phyloP scores from a whole-genome alignment of 2,113 vertebrate species.

The Entelurus aequoreus region DNA sequence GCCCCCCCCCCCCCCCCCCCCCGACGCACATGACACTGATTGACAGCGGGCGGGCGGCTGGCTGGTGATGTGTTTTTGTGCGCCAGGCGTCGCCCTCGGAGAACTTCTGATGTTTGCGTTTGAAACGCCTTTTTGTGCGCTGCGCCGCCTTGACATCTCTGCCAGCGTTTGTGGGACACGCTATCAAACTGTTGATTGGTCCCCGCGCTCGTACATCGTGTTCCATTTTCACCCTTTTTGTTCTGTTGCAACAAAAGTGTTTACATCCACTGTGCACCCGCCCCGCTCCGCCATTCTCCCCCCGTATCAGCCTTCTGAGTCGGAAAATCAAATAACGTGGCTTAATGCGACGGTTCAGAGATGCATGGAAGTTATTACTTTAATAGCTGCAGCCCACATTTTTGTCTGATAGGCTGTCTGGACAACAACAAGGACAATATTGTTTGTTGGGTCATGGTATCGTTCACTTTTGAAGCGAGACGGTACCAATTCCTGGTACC shows the following conservation, averaged over 20 bases:
- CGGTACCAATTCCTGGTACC: no score
- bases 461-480: no score
- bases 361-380: not conserved
- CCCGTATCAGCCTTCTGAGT: not conserved
- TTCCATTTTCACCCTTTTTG: not conserved
- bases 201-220: not conserved
- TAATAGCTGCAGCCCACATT: not conserved
- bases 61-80: slow-evolving; percentile 52
- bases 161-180: slow-evolving; percentile 22
- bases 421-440: not conserved
- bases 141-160: slow-evolving; percentile 15
- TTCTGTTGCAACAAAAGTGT: not conserved
- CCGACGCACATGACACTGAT: slow-evolving; percentile 49
- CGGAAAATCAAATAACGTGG: not conserved
- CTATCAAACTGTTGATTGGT: not conserved
- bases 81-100: slow-evolving; percentile 38
- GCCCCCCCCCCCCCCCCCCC: no score
- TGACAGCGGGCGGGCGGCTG: slow-evolving; percentile 44
- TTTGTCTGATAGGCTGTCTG: not conserved
- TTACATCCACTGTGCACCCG: not conserved
- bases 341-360: not conserved
- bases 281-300: not conserved
- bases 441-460: no score
- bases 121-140: slow-evolving; percentile 38
- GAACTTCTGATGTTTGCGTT: slow-evolving; percentile 52